Evolutionary conservation across 2,797 vertebrate genomes (phyloP).

Genomic region (Lerista edwardsae): DNA sequence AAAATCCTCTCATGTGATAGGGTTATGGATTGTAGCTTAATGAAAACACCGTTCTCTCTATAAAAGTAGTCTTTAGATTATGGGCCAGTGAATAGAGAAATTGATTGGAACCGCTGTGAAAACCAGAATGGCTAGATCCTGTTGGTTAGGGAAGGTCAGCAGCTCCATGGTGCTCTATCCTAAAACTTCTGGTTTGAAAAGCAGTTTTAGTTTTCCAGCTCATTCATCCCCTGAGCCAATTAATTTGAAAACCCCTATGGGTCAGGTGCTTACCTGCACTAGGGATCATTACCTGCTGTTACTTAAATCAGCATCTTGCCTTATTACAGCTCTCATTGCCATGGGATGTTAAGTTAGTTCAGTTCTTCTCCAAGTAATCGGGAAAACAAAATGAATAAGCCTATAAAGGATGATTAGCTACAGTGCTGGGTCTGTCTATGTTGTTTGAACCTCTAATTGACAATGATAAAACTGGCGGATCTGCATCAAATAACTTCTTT

Average conservation of each 20-base stretch:
- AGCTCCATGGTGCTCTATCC: neutral
- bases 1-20: neutral
- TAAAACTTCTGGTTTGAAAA: neutral
- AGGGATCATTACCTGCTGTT: neutral
- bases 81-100: constrained; percentile 12
- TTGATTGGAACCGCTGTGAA: constrained; percentile 22
- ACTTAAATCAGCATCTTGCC: neutral
- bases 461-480: neutral
- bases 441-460: neutral
- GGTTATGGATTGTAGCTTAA: constrained; percentile 5
- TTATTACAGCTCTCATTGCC: neutral
- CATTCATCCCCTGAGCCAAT: neutral
- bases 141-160: constrained; percentile 1
- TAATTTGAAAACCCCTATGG: neutral
- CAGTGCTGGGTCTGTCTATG: neutral
- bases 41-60: neutral
- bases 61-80: neutral
- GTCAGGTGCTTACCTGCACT: neutral
- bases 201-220: constrained; percentile 7
- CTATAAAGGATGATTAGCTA: constrained; percentile 2
- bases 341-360: neutral
- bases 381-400: neutral
- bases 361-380: neutral
- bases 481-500: neutral
- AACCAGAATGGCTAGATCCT: constrained; percentile 9